Conservation (phyloP, 2,888 invertebrate species). For the Erebia palarica region DNA sequence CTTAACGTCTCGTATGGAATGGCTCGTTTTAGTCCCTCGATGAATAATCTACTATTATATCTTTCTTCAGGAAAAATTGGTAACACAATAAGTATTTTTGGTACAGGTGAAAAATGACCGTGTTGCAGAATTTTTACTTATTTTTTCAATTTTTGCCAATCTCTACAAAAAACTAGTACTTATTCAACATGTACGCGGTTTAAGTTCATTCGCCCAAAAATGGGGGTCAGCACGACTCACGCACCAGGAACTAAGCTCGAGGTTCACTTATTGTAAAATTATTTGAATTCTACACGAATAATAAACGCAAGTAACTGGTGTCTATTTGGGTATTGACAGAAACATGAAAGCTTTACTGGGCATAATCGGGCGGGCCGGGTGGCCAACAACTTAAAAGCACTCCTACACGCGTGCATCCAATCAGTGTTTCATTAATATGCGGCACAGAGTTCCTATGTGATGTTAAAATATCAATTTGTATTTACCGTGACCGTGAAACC, state of each 20-base stretch:
- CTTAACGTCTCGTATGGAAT: too few species aligned
- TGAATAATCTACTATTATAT: too few species aligned
- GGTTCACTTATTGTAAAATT: not conserved
- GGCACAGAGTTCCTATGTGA: slow-evolving; percentile 13
- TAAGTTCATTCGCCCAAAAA: not conserved
- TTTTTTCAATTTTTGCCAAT: too few species aligned
- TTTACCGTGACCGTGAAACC: too few species aligned
- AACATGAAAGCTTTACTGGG: slow-evolving; percentile 42
- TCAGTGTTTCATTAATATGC: slow-evolving; percentile 47
- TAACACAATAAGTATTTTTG: too few species aligned
- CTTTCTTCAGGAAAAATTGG: too few species aligned
- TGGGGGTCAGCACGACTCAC: not conserved
- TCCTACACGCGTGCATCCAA: slow-evolving; percentile 56
- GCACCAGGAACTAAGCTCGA: not conserved
- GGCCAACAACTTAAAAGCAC: slow-evolving; percentile 48
- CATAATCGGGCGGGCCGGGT: slow-evolving; percentile 53
- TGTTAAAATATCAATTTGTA: too few species aligned
- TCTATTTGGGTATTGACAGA: slow-evolving; percentile 38
- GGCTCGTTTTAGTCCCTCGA: too few species aligned
- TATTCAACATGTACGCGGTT: too few species aligned
- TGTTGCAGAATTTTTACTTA: too few species aligned
- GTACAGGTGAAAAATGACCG: too few species aligned
- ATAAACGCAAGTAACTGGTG: slow-evolving; percentile 25
- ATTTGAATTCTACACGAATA: slow-evolving; percentile 21
- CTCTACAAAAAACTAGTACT: too few species aligned